A percentile compares a stretch with the other conserved stretches of the same genome.
phyloP scores from a whole-genome alignment of 2,888 invertebrate species.

The Helobdella robusta region DNA sequence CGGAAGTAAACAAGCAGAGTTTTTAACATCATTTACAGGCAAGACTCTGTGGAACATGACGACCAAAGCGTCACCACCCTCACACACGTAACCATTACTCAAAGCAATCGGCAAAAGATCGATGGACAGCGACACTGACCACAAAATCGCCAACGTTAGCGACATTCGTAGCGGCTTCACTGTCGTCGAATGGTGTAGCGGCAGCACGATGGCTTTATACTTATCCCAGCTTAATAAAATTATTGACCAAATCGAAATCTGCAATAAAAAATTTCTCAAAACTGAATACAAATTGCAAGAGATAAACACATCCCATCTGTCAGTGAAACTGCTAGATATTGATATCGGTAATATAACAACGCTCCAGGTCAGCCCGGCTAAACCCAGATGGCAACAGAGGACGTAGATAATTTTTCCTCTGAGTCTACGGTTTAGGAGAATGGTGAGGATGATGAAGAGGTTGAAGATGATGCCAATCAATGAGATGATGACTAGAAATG shows the following conservation, averaged over 20 bases:
- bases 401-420: slow-evolving; percentile 22
- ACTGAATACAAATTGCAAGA: slow-evolving; percentile 17
- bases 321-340: not conserved
- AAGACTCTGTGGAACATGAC: not conserved
- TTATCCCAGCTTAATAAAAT: slow-evolving; percentile 25
- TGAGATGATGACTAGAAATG: not conserved
- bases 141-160: slow-evolving; percentile 10
- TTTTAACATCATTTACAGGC: not conserved
- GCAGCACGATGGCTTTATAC: slow-evolving; percentile 27
- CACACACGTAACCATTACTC: slow-evolving; percentile 7
- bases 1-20: not conserved
- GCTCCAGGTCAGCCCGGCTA: slow-evolving; percentile 19
- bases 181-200: slow-evolving; percentile 22
- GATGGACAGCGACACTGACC: slow-evolving; percentile 18
- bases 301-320: no score
- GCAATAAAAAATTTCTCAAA: slow-evolving; percentile 10
- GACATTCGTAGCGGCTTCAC: slow-evolving; percentile 15
- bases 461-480: slow-evolving; percentile 24
- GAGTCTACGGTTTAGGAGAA: slow-evolving; percentile 15
- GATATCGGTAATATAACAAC: slow-evolving; percentile 3
- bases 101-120: slow-evolving; percentile 19
- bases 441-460: slow-evolving; percentile 18
- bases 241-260: slow-evolving; percentile 25
- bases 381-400: slow-evolving; percentile 20
- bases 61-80: no score